Evolutionary conservation across 2,113 vertebrate species (phyloP), one percentile per base, ranked within the genome.

Genomic region (Cephalopholis sonnerati): DNA sequence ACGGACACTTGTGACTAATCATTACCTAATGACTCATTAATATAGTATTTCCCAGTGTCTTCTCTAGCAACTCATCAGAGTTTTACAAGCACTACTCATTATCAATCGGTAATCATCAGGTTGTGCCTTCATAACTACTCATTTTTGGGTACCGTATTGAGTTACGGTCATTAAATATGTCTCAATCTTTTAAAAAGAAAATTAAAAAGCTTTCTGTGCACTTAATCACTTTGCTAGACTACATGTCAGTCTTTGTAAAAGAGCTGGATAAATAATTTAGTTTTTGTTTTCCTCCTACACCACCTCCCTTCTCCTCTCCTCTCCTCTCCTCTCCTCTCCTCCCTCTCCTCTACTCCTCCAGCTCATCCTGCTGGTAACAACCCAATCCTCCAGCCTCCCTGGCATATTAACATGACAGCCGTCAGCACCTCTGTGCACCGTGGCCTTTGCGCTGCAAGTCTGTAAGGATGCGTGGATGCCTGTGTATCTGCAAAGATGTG

Each of bases 351-450:
- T 24, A 51, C 75, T 80, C 75, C 51, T 82, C 79, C 59, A 48
- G 25, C 80, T 87, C 82, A 74, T 74, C 59, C 72, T 77, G 80
- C 76, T 87, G 83, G 87, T 89, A 86, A 79, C 74, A 81, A 63
- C 79, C 79, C 67, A 61, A 82, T 81, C 83, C 71, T 83, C 83
- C 80, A 80, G 65, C 85, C 87, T 75, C 81, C 13, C 50, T 27
- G 87, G 82, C 87, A 87, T 75, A 92, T 91, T 89, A 92, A 84
- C 90, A 91, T 93, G 92, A 92, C 92, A 93, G 87, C 88, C 84
- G 57, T 93, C 88, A 91, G 86, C 89, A 91, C 93, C 88, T 92
- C 88, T 78, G 83, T 66, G 87, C 87, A 76, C 64, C n/a, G 13
- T 85, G 87, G 82, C 88, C 90, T 93, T 90, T 91, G 89, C 79